Conservation (phyloP, 2,888 invertebrate species). For the Leptopilina myrica region DNA sequence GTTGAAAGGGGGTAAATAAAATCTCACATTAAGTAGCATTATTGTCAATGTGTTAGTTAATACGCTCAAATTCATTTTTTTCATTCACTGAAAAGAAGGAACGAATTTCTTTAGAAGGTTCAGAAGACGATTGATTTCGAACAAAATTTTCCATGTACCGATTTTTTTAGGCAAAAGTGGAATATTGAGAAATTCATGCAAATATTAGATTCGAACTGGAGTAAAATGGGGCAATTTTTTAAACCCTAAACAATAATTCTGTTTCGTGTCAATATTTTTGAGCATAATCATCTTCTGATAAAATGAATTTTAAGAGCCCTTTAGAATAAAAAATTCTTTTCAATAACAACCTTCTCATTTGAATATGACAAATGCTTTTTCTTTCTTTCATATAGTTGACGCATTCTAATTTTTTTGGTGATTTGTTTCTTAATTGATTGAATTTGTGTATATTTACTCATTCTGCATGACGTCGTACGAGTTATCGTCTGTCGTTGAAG, state of each 20-base stretch:
- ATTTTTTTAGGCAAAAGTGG: too few species aligned
- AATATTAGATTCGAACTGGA: too few species aligned
- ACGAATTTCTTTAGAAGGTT: neutral
- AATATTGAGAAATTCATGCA: too few species aligned
- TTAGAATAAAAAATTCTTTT: neutral
- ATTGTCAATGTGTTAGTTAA: slow-evolving; percentile 11
- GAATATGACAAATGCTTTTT: too few species aligned
- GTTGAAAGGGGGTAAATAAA: too few species aligned
- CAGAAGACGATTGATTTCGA: neutral
- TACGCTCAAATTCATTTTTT: neutral
- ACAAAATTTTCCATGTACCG: too few species aligned
- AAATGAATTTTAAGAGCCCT: too few species aligned
- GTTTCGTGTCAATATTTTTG: too few species aligned
- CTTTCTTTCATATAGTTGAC: neutral
- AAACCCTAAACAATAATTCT: too few species aligned
- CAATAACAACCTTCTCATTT: neutral
- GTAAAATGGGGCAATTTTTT: too few species aligned
- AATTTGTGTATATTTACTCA: slow-evolving; percentile 61
- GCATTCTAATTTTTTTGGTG: neutral
- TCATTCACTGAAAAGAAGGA: neutral
- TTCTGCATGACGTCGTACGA: slow-evolving; percentile 80
- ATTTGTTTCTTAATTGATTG: neutral
- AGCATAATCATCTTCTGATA: too few species aligned
- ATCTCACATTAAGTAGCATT: slow-evolving; percentile 4
- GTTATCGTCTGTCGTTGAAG: slow-evolving; percentile 78